Conservation (phyloP, 1,140 invertebrate species). For the Drosophila pallidifrons region DNA sequence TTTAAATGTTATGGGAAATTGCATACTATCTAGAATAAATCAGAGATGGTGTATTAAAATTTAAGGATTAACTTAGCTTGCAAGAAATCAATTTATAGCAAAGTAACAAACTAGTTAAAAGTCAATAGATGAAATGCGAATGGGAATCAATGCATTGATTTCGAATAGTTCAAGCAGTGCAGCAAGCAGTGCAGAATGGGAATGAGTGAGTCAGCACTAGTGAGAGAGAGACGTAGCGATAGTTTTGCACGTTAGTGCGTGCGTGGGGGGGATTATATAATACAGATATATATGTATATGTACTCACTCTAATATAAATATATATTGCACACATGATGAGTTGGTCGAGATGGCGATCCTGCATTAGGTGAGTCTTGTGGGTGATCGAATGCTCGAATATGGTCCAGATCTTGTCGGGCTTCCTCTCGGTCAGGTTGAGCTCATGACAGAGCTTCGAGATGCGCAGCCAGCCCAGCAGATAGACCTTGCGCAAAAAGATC, state of each 20-base stretch:
- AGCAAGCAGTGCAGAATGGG: too few relatives aligned
- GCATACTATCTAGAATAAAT: too few relatives aligned
- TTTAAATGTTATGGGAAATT: too few relatives aligned
- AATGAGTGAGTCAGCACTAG: neutral
- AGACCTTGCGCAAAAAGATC: conserved; percentile 89
- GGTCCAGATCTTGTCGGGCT: conserved; percentile 97
- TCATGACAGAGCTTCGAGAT: conserved; percentile 95
- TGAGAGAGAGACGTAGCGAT: neutral
- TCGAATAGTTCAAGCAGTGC: neutral
- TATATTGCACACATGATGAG: conserved; percentile 99
- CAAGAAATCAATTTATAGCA: too few relatives aligned
- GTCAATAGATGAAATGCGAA: too few relatives aligned
- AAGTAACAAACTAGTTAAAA: too few relatives aligned
- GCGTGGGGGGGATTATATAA: neutral
- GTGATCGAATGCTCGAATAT: conserved; percentile 97
- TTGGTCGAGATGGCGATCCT: conserved; percentile 98
- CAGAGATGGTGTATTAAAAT: too few relatives aligned
- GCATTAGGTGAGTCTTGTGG: conserved; percentile 93
- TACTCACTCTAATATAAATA: conserved; percentile 95
- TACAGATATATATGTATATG: neutral
- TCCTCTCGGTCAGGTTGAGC: conserved; percentile 89
- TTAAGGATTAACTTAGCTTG: too few relatives aligned
- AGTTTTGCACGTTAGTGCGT: neutral
- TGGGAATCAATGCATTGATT: too few relatives aligned
- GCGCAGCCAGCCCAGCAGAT: conserved; percentile 94